These are phyloP conservation scores for Sarcophaga variegata DNA, from an alignment of 2,888 invertebrate species.

Conservation along the genomic window DNA sequence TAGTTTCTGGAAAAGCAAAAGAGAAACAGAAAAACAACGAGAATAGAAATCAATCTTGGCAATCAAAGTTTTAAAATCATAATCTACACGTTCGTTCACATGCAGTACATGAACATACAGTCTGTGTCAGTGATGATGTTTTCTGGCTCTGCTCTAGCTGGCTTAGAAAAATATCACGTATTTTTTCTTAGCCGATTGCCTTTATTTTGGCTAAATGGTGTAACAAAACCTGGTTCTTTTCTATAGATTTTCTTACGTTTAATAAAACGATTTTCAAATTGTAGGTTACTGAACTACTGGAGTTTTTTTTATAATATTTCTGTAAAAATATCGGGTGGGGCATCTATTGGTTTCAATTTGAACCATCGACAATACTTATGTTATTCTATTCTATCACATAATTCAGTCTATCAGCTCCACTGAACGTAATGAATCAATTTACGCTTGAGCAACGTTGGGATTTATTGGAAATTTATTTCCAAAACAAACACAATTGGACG, in stretches of 20 bases:
- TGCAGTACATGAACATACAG: neutral
- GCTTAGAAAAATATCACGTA: slow-evolving; percentile 44
- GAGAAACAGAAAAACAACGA: no score
- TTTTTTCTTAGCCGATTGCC: slow-evolving; percentile 28
- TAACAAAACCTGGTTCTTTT: slow-evolving; percentile 15
- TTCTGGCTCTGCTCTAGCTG: neutral
- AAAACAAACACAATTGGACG: no score
- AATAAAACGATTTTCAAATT: slow-evolving; percentile 48
- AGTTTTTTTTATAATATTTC: slow-evolving; percentile 49
- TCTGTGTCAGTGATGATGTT: neutral
- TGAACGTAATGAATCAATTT: no score
- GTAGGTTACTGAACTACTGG: slow-evolving; percentile 66
- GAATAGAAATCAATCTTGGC: slow-evolving; percentile 42
- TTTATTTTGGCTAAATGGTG: neutral
- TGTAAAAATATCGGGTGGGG: neutral
- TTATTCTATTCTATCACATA: no score
- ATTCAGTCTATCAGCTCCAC: no score
- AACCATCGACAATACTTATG: no score
- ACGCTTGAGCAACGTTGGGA: no score
- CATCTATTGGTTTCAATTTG: no score
- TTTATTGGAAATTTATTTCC: no score
- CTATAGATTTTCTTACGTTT: neutral
- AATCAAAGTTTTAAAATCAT: slow-evolving; percentile 49
- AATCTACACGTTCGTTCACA: slow-evolving; percentile 20
- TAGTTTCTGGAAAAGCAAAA: neutral